phyloP scores from a whole-genome alignment of 1,140 invertebrate species.

The Drosophila pachea region DNA sequence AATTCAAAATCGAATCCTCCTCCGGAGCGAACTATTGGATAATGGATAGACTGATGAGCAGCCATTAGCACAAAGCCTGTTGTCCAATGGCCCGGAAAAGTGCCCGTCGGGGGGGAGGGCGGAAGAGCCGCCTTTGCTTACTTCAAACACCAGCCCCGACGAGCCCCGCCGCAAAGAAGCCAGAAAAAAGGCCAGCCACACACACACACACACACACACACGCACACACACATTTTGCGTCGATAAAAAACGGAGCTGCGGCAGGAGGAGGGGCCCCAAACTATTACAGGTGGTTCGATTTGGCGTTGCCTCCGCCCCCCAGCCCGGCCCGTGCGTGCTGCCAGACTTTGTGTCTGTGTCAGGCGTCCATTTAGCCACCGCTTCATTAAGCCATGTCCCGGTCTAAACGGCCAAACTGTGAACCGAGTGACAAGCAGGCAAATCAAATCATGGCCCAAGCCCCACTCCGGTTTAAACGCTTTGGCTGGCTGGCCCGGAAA shows the following conservation, averaged over 20 bases:
- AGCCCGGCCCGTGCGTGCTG: not conserved
- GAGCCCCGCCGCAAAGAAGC: slow-evolving; percentile 39
- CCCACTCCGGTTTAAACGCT: too few species aligned
- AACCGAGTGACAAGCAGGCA: too few species aligned
- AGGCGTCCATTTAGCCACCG: slow-evolving; percentile 56
- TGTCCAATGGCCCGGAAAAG: slow-evolving; percentile 62
- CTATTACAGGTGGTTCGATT: slow-evolving; percentile 50
- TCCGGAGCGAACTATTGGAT: slow-evolving; percentile 25
- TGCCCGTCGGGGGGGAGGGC: slow-evolving; percentile 52
- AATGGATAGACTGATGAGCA: slow-evolving; percentile 21
- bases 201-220: too few species aligned
- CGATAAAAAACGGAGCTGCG: slow-evolving; percentile 5
- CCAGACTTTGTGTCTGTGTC: slow-evolving; percentile 40
- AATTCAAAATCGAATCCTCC: slow-evolving; percentile 39
- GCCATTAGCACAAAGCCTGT: slow-evolving; percentile 24
- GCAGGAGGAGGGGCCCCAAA: slow-evolving; percentile 25
- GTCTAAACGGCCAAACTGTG: too few species aligned
- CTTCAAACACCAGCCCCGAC: slow-evolving; percentile 34
- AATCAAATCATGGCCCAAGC: too few species aligned
- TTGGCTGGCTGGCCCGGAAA: too few species aligned
- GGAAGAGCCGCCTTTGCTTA: slow-evolving; percentile 9
- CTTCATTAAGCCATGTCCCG: slow-evolving; percentile 64
- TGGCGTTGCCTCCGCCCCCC: slow-evolving; percentile 4
- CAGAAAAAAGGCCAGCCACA: slow-evolving; percentile 4
- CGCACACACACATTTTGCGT: not conserved